Evolutionary conservation across 2,797 vertebrate species (phyloP).

Genomic region (Pyrrhura leucotis): DNA sequence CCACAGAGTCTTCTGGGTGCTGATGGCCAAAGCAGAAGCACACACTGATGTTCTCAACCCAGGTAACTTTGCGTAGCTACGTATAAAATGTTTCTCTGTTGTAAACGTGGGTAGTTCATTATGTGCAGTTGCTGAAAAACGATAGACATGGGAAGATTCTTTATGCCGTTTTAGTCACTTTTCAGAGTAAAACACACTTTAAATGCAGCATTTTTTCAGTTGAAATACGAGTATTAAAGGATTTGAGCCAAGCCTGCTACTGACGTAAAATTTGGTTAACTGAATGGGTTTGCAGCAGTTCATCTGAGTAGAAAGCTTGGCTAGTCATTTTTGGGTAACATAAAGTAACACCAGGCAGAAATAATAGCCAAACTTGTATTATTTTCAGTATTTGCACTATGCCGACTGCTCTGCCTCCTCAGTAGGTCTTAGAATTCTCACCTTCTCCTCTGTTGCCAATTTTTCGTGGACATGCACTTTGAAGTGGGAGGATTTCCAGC

Average conservation of each 20-base stretch:
- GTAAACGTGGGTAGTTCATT: neutral
- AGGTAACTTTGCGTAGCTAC: neutral
- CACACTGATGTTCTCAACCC: neutral
- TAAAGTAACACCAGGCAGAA: neutral
- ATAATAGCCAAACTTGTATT: neutral
- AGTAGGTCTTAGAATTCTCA: conserved; percentile 53
- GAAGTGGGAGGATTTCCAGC: conserved; percentile 39
- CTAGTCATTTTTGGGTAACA: neutral
- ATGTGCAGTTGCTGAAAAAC: neutral
- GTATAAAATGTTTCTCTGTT: neutral
- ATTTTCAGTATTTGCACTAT: conserved; percentile 46
- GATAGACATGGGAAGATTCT: neutral
- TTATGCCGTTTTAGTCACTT: conserved; percentile 5
- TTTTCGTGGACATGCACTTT: conserved; percentile 50
- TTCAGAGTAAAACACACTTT: conserved; percentile 22
- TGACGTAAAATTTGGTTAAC: neutral
- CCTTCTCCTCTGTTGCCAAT: conserved; percentile 51
- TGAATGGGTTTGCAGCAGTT: conserved; percentile 6
- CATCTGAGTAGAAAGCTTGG: neutral
- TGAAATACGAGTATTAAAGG: neutral
- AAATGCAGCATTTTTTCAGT: conserved; percentile 20
- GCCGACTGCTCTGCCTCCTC: conserved; percentile 47
- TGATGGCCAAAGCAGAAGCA: neutral
- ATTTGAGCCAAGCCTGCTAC: conserved; percentile 4
- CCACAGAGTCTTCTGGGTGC: neutral